Evolutionary conservation across 1,140 invertebrate species (phyloP).

Genomic region (Apis dorsata): DNA sequence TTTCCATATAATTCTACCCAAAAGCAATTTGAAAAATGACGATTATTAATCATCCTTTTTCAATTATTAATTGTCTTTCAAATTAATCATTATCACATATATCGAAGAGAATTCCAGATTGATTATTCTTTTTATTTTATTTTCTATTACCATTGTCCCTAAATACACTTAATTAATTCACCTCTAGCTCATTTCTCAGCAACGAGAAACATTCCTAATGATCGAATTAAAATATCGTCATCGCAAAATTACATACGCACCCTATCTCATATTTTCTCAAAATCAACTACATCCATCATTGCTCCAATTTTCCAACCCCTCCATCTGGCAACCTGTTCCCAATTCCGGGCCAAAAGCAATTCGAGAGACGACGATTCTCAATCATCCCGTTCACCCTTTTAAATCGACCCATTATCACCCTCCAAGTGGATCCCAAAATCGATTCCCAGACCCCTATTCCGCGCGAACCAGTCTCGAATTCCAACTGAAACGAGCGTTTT

Average conservation of each 20-base stretch:
- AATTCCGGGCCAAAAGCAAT: background rate
- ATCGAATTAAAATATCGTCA: no score
- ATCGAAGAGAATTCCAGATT: no score
- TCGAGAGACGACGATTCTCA: background rate
- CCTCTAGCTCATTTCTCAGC: no score
- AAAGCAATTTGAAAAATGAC: background rate
- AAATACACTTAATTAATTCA: no score
- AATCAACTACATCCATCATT: background rate
- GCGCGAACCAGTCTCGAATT: background rate
- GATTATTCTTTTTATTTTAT: no score
- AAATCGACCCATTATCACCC: background rate
- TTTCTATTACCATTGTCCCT: no score
- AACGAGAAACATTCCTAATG: no score
- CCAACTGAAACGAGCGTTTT: background rate
- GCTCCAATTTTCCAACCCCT: background rate
- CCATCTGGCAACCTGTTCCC: no score
- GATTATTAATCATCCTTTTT: background rate
- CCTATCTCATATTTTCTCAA: no score
- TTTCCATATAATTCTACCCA: no score
- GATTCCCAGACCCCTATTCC: background rate
- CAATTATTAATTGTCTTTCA: background rate
- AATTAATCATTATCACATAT: background rate
- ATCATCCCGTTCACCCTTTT: background rate
- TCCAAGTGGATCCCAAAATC: no score
- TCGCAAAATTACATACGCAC: no score